Base-by-base conservation (phyloP, 2,888 invertebrate genomes). In the Leptinotarsa haldemani region DNA sequence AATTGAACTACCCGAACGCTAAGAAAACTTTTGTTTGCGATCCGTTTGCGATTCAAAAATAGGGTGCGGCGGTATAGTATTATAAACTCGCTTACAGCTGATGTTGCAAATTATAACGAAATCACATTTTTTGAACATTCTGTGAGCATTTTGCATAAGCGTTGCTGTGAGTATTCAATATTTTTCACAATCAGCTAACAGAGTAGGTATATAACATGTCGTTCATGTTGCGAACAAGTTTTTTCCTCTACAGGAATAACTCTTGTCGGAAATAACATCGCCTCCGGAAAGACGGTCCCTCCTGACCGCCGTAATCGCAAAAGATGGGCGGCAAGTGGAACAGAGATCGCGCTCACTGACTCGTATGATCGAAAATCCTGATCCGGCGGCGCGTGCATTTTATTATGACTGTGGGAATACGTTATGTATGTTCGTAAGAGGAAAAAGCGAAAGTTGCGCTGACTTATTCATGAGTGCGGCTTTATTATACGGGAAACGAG, bases 381-480 rank as follows among this genome's bases (percentile, higher is more conserved):
- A 61, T 40, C 40, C 30, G 53, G 61, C 61, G 30, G 40, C 9
- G 61, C 40, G 16, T 61, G 61, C 61, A 61, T 61, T 61, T 61
- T 61, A 61, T 61, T 30, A 61, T 40, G 61, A 61, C 61, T 12
- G 40, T 30, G 61, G 61, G 61, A 61, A 61, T 61, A 61, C 61
- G 61, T 61, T 61, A 61, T 61, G 61, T 61, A n/a, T 40, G 61
- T 61, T 61, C 40, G n/a, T 16, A 25, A 5, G 40, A 22, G 22
- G 61, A 61, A 61, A 61, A 40, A 61, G 61, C 40, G 61, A 61
- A 61, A 61, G 61, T 40, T 12, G 40, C 61, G 30, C 40, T n/a
- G 61, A 61, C 61, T 61, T 61, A 61, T 61, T 61, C 61, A 61
- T 40, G 61, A 61, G 61, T 61, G 61, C 40, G 61, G 61, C 61